Evolutionary conservation across 2,797 vertebrate genomes (phyloP), one percentile per base, ranked within the genome.

Genomic region (Mustela erminea): DNA sequence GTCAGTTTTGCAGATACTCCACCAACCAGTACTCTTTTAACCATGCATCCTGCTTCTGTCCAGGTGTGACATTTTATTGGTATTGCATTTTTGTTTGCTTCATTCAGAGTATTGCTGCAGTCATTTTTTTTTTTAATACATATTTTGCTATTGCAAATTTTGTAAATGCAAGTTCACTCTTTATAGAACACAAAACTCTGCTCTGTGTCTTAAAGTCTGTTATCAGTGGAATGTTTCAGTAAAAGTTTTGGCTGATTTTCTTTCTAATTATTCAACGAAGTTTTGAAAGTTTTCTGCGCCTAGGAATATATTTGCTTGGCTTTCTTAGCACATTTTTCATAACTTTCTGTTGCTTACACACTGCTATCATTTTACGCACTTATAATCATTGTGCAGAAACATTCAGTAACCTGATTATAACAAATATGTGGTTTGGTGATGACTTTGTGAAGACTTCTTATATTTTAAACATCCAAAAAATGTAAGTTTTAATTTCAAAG

Each of bases 1-100:
- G 99, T 99, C 99, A 99, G 99, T 99, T 99, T 99, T 98, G 99
- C 99, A 98, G 99, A 99, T 99, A 99, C 99, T 90, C 99, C 99
- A 97, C 99, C 99, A 98, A 99, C 99, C 99, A 99, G 99, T 99
- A 99, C 99, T 97, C 99, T 99, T 98, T 99, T 99, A 98, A 98
- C 99, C 98, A 99, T 99, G 99, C 99, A 99, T 98, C 99, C 99
- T 98, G 99, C 99, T 92, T 99, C 99, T 99, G 99, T 99, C 99
- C 99, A 99, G 99, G 99, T 99, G 99, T 99, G 99, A 99, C 99
- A 99, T 98, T 99, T 99, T 98, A 99, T 99, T 98, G 98, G 98
- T 99, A 98, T 99, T 98, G 97, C 96, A 91, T 98, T 99, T 98
- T 99, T 95, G 98, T 99, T 99, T 99, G 99, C 99, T 98, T 98